These are phyloP conservation scores for Lepilemur ruficaudatus DNA, from an alignment of 2,797 vertebrate species.

Conservation along the genomic window DNA sequence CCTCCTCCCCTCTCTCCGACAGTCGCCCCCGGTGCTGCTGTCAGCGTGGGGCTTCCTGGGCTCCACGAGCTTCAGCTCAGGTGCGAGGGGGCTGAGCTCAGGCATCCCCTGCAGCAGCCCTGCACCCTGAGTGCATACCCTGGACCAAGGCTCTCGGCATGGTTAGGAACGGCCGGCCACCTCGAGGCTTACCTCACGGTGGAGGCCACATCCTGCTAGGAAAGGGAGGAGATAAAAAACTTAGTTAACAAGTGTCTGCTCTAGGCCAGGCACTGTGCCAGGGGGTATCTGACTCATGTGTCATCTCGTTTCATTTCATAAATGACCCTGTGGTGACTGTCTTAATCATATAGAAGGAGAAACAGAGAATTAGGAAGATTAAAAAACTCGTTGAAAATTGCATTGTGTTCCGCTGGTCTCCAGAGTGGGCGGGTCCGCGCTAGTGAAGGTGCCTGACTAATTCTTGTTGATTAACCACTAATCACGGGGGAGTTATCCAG, in stretches of 20 bases:
- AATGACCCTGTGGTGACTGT: not conserved
- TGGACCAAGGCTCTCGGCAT: not conserved
- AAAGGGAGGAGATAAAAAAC: not conserved
- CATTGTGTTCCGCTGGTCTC: not conserved
- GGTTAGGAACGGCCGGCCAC: fast-evolving
- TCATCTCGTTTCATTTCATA: not conserved
- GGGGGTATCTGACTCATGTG: not conserved
- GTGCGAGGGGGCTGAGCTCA: not conserved
- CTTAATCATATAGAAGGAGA: not conserved
- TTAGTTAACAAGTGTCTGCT: too few species aligned
- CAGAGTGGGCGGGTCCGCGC: not conserved
- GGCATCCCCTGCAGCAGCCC: not conserved
- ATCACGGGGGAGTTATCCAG: not conserved
- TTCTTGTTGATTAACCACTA: not conserved
- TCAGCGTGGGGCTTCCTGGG: not conserved
- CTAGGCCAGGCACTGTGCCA: not conserved
- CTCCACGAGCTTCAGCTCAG: too few species aligned
- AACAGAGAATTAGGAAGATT: not conserved
- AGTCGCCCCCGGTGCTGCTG: fast-evolving
- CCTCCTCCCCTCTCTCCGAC: not conserved
- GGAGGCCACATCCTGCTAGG: not conserved
- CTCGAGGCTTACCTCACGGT: not conserved
- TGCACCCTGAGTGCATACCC: not conserved
- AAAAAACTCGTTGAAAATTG: not conserved
- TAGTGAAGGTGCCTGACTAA: not conserved